Percentiles rank a stretch among this genome's conserved stretches.
These are phyloP conservation scores for Reticulitermes speratus DNA, from an alignment of 1,140 invertebrate species.

Conservation along the genomic window DNA sequence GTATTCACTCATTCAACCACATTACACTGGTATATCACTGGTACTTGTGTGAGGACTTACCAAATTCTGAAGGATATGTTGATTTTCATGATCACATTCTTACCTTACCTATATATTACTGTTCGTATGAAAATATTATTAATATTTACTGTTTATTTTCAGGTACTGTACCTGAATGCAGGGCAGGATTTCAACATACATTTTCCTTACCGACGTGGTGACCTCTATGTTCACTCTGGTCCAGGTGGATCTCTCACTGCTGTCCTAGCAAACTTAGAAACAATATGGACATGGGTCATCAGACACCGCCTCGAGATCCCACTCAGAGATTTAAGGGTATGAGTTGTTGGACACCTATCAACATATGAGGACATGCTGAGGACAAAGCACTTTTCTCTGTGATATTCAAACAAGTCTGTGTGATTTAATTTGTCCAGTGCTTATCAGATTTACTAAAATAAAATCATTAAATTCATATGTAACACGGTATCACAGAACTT, in stretches of 20 bases:
- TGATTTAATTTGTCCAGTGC: too few species aligned
- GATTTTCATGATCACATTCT: background rate
- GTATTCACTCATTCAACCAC: too few species aligned
- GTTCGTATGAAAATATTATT: background rate
- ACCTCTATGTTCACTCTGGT: constrained; percentile 80
- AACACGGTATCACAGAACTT: too few species aligned
- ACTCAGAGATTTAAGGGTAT: constrained; percentile 68
- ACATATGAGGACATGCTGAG: too few species aligned
- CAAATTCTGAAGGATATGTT: too few species aligned
- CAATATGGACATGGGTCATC: constrained; percentile 83
- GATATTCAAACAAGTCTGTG: too few species aligned
- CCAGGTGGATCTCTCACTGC: constrained; percentile 82
- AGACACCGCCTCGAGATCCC: constrained; percentile 74
- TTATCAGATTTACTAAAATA: too few species aligned
- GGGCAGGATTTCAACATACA: constrained; percentile 77
- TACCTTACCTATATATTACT: background rate
- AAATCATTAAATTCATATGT: too few species aligned
- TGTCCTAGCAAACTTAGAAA: constrained; percentile 79
- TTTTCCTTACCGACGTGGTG: constrained; percentile 84
- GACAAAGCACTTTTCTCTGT: too few species aligned
- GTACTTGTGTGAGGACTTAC: too few species aligned
- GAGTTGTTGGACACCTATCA: too few species aligned
- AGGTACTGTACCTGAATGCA: constrained; percentile 72
- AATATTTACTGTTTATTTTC: constrained; percentile 29
- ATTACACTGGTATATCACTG: too few species aligned